phyloP scores from a whole-genome alignment of 2,888 invertebrate genomes.

The Drosophila subsilvestris region DNA sequence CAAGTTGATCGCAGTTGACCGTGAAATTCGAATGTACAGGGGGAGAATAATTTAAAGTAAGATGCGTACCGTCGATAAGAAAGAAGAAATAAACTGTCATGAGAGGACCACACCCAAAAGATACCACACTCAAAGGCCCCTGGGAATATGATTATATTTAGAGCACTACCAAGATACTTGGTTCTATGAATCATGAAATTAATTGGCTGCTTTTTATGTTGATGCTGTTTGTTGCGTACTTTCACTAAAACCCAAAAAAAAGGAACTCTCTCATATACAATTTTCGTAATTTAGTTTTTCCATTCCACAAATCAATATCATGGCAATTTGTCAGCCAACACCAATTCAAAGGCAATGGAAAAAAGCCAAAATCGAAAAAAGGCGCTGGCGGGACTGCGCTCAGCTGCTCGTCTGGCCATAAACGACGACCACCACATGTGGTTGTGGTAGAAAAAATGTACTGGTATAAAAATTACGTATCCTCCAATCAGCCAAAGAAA shows the following conservation, averaged over 20 bases:
- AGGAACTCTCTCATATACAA: background rate
- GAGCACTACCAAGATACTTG: constrained; percentile 1
- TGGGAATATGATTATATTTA: constrained; percentile 9
- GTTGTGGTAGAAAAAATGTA: constrained; percentile 43
- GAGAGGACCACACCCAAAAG: constrained; percentile 20
- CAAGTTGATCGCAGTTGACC: constrained; percentile 67
- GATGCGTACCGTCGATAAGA: constrained; percentile 31
- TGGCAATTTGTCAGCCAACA: constrained; percentile 66
- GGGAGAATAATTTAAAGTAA: constrained; percentile 36
- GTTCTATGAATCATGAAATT: constrained; percentile 13
- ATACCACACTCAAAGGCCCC: constrained; percentile 12
- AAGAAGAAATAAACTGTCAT: constrained; percentile 9
- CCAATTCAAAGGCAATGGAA: constrained; percentile 40
- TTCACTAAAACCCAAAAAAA: background rate
- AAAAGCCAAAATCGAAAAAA: constrained; percentile 26
- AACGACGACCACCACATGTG: constrained; percentile 70
- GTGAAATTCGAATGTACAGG: constrained; percentile 56
- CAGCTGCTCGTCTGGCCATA: constrained; percentile 42
- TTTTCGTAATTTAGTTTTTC: background rate
- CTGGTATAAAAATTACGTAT: constrained; percentile 34
- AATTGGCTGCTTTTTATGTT: background rate
- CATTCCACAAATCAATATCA: constrained; percentile 30
- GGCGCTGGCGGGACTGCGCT: constrained; percentile 44
- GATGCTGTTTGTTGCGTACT: background rate
- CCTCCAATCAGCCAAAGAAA: constrained; percentile 50